These are phyloP conservation scores for Cantharis flavilabris DNA, from an alignment of 2,888 invertebrate species.

Conservation along the genomic window DNA sequence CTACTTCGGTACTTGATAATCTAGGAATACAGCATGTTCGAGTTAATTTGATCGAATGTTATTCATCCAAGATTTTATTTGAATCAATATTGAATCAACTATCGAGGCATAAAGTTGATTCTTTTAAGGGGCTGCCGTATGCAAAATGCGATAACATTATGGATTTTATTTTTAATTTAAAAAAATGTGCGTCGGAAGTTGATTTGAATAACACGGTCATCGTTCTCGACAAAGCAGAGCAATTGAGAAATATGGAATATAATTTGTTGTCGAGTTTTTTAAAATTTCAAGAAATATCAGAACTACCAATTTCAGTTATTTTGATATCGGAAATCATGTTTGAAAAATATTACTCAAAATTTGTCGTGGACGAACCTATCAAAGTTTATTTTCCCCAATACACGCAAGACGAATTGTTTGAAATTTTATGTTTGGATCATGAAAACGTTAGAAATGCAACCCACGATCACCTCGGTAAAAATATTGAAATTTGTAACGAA, in stretches of 20 bases:
- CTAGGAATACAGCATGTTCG: constrained; percentile 65
- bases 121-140: constrained; percentile 50
- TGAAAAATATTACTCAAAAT: constrained; percentile 77
- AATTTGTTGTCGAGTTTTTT: constrained; percentile 75
- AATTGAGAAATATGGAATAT: constrained; percentile 73
- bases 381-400: constrained; percentile 82
- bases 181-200: constrained; percentile 38
- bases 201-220: constrained; percentile 64
- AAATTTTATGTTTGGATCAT: constrained; percentile 57
- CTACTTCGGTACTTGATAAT: constrained; percentile 63
- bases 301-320: constrained; percentile 73
- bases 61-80: constrained; percentile 74
- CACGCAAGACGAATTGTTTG: constrained; percentile 67
- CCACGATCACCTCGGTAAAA: constrained; percentile 36
- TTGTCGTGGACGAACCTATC: constrained; percentile 72
- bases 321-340: constrained; percentile 79
- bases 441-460: constrained; percentile 42
- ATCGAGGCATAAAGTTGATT: constrained; percentile 52
- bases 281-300: constrained; percentile 74
- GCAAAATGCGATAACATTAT: constrained; percentile 71
- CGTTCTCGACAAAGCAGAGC: constrained; percentile 81
- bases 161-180: constrained; percentile 62
- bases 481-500: constrained; percentile 48
- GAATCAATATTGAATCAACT: constrained; percentile 74
- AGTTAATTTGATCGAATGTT: constrained; percentile 84